Evolutionary conservation across 2,888 invertebrate genomes (phyloP).

Genomic region (Oxytorus armatus): DNA sequence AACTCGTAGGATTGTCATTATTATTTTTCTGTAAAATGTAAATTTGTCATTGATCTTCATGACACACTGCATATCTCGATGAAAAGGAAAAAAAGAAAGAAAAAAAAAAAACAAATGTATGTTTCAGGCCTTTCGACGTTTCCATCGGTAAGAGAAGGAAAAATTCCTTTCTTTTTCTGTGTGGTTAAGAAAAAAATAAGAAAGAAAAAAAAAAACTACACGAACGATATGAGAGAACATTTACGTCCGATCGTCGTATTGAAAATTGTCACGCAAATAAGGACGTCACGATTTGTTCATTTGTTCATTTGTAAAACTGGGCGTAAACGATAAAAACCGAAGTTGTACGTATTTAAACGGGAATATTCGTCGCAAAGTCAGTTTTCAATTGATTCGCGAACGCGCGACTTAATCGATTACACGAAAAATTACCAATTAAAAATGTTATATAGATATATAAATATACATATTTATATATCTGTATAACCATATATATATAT

Average conservation of each 20-base stretch:
- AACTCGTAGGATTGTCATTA: constrained; percentile 31
- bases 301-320: no score
- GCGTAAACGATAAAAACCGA: constrained; percentile 27
- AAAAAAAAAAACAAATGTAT: neutral
- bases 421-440: constrained; percentile 53
- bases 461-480: no score
- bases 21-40: constrained; percentile 41
- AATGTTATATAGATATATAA: constrained; percentile 54
- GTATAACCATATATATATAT: no score
- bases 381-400: constrained; percentile 49
- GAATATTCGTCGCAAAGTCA: constrained; percentile 62
- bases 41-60: constrained; percentile 48
- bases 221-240: constrained; percentile 35
- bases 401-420: constrained; percentile 51
- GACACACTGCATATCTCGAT: constrained; percentile 50
- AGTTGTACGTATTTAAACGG: constrained; percentile 41
- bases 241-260: constrained; percentile 37
- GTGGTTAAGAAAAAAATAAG: constrained; percentile 32
- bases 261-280: constrained; percentile 47
- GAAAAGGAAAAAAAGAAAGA: constrained; percentile 35
- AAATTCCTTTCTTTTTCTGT: constrained; percentile 54
- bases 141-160: constrained; percentile 29
- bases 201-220: constrained; percentile 30
- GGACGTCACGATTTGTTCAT: no score
- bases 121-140: constrained; percentile 56